Evolutionary conservation across 2,888 invertebrate genomes (phyloP), one percentile per base, ranked within the genome.

Genomic region (Apomyelois bistriatella): DNA sequence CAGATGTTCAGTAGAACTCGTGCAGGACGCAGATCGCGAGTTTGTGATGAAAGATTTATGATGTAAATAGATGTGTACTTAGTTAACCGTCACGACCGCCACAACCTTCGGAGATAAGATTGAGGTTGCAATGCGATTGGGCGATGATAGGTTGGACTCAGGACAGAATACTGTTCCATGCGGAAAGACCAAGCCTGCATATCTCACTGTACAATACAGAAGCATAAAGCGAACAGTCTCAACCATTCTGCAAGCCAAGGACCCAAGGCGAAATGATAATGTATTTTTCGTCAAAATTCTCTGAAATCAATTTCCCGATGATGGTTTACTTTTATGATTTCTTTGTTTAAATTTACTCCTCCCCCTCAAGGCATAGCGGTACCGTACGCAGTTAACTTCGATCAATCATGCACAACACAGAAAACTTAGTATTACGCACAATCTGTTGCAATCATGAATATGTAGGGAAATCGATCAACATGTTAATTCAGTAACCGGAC

Each of bases 401-500:
- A 68, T 67, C 61, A 64, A 65, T 62, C 52, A 52, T 35, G 43
- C 52, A 22, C 36, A 50, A 43, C 52, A 43, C 52, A 52, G 43
- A 42, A 60, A 53, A 57, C 55, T 56, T 46, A 40, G 49, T 48
- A 60, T 56, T 66, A 60, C 48, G 47, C 51, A 59, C 48, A 57
- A 60, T 64, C 64, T 64, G 62, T 57, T 58, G 56, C 59, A 46
- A 36, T 43, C 64, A 70, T 76, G 68, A 76, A 74, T 74, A 75
- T 76, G 70, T 70, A 72, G 60, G 66, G 70, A 67, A 59, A 76
- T 73, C 75, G 66, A 76, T 76, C 77, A 72, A 70, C 66, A 75
- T 74, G 69, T 65, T 72, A 77, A 75, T 77, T 58, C 60, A 65
- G 65, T 63, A 63, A 62, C 64, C 64, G 60, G 64, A 63, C 65